Evolutionary conservation across 2,797 vertebrate species (phyloP), one percentile per base, ranked within the genome.

Genomic region (Rallus crepitans): DNA sequence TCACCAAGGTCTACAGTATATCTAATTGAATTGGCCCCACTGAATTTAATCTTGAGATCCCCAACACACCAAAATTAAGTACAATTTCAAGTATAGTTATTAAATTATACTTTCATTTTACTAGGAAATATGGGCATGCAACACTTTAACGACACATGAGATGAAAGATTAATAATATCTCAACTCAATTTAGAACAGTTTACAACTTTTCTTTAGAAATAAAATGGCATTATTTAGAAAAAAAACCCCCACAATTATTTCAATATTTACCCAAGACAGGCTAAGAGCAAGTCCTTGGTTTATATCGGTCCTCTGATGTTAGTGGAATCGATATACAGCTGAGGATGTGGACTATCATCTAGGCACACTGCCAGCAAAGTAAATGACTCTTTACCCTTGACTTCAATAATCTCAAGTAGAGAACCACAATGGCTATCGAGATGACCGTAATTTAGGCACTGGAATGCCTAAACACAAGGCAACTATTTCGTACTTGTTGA

Each of bases 11-110:
- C 80, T 93, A 86, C 83, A 70, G 68, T 90, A 15, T 78, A 88
- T 80, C 73, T 95, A 89, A 94, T 94, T 90, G 80, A 92, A 90
- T 94, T 95, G 73, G 31, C 25, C 81, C 68, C 48, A 64, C 70
- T 84, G 86, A 96, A 96, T 96, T 94, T 92, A 89, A 93, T 96
- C 75, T 94, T 78, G 48, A 78, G 69, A 90, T 94, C 55, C 79
- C 72, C 66, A 94, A 91, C 57, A 91, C 69, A 93, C 85, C 78
- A 85, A 87, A 95, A 94, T 90, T 93, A 95, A 94, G 83, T 79
- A 80, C 35, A 77, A 92, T 93, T 93, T 94, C 80, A 95, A 94
- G 33, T 77, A 77, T n/a, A 64, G 53, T 68, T 96, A 93, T 90
- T 84, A 77, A 92, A 95, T 95, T 89, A 64, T 73, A 47, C 20